Conservation (phyloP, 2,113 vertebrate genomes). For the Polyodon spathula region DNA sequence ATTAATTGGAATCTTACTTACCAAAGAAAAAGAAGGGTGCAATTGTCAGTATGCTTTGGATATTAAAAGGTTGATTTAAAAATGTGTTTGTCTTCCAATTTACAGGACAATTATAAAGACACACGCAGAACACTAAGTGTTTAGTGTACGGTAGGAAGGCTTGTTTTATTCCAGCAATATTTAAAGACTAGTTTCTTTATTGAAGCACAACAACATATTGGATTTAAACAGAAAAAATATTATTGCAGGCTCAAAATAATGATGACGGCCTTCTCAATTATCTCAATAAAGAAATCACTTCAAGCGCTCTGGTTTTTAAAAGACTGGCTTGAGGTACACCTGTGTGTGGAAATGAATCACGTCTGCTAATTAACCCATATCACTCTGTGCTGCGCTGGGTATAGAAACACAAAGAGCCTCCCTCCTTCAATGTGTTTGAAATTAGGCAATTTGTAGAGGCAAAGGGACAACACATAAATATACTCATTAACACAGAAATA, state of each 20-base stretch:
- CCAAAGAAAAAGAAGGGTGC: too few relatives aligned
- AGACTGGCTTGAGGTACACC: constrained; percentile 4
- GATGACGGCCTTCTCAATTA: background rate
- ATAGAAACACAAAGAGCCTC: constrained; percentile 19
- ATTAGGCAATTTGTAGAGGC: constrained; percentile 30
- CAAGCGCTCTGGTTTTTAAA: background rate
- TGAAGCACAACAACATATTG: background rate
- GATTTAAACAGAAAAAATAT: constrained; percentile 1
- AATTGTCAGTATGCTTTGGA: too few relatives aligned
- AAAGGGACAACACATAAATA: constrained; percentile 15
- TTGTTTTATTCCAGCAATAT: too few relatives aligned
- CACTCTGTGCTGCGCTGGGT: constrained; percentile 1
- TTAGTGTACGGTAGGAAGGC: background rate
- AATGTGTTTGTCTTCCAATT: too few relatives aligned
- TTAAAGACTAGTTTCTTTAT: too few relatives aligned
- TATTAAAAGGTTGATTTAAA: too few relatives aligned
- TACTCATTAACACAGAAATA: constrained; percentile 24
- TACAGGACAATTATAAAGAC: too few relatives aligned
- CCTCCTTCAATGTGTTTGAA: constrained; percentile 34
- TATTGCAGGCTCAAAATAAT: constrained; percentile 2
- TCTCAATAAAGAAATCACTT: constrained; percentile 3
- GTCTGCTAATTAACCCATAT: constrained; percentile 13
- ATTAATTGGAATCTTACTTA: too few relatives aligned
- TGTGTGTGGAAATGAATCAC: constrained; percentile 4
- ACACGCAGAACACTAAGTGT: too few relatives aligned